Evolutionary conservation across 1,140 invertebrate genomes (phyloP), one percentile per base, ranked within the genome.

Genomic region (Oreohelix idahoensis): DNA sequence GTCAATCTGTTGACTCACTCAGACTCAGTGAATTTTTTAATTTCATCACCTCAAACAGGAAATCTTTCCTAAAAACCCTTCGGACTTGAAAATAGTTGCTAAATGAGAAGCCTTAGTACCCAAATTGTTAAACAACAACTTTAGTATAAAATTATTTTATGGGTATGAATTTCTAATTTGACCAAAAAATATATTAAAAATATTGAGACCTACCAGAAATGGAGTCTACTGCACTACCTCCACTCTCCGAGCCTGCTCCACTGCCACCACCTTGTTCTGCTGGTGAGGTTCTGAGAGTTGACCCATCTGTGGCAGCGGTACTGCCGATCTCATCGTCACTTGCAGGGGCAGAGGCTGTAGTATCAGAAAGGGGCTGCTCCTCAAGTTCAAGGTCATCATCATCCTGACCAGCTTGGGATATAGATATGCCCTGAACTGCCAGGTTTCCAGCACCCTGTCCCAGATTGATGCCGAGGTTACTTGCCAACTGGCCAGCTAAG

Each of bases 291-390:
- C 97, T 94, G 75, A 98, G 93, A 0, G 97, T 97, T 70, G 96
- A 97, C 45, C 96, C 97, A 93, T 98, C 97, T 4, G 97, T 98
- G 8, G 97, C 97, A 49, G 97, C 97, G 75, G 96, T 98, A 84
- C 96, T 97, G n/a, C 96, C 92, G 58, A 90, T 96, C 93, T 99
- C 98, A 92, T 98, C 97, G 92, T 98, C 97, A 53, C 97, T 97
- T 1, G 96, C 96, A 39, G 95, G 96, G 32, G 96, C 96, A 15
- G 96, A 96, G 13, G 96, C 96, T 29, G 96, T 96, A 0, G 96
- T 96, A 85, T 96, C 96, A 35, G 95, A 96, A 82, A 91, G 73
- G 8, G 89, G 89, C 29, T 87, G 87, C 69, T 90, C 89, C 79
- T 91, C 90, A 35, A 86, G 82, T 81, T 73, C 87, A 87, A 71